Evolutionary conservation across 2,113 vertebrate genomes (phyloP).

Genomic region (Triplophysa rosa): DNA sequence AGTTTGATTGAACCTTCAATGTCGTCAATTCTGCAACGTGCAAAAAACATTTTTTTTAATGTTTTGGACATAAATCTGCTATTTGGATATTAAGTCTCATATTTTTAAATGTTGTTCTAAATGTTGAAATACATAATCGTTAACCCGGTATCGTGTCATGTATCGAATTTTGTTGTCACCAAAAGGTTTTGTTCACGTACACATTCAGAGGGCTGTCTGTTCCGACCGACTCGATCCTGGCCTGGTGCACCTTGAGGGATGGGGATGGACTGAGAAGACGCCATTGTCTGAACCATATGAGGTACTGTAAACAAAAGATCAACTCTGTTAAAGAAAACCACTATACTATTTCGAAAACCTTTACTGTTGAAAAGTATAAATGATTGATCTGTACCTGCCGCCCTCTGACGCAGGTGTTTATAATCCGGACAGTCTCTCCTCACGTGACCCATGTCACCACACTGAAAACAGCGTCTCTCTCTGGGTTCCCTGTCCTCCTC

Average conservation of each 20-base stretch:
- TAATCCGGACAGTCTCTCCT: constrained; percentile 94
- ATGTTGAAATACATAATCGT: too few relatives aligned
- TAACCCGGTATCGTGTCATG: too few relatives aligned
- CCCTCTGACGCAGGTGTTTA: constrained; percentile 88
- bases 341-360: too few relatives aligned
- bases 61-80: too few relatives aligned
- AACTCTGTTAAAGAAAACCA: background rate
- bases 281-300: constrained; percentile 83
- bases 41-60: too few relatives aligned
- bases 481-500: constrained; percentile 90
- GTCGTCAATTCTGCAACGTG: too few relatives aligned
- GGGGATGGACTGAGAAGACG: constrained; percentile 85
- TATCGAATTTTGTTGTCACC: background rate
- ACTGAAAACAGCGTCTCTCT: constrained; percentile 96
- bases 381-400: constrained; percentile 58
- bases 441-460: constrained; percentile 92
- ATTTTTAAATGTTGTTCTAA: too few relatives aligned
- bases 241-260: constrained; percentile 69
- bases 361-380: too few relatives aligned
- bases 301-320: constrained; percentile 68
- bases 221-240: constrained; percentile 80
- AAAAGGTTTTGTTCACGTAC: constrained; percentile 75
- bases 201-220: constrained; percentile 90
- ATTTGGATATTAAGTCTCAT: too few relatives aligned
- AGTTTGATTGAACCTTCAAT: too few relatives aligned